These are phyloP conservation scores for Chinchilla lanigera DNA, from an alignment of 2,113 vertebrate species.

Conservation along the genomic window DNA sequence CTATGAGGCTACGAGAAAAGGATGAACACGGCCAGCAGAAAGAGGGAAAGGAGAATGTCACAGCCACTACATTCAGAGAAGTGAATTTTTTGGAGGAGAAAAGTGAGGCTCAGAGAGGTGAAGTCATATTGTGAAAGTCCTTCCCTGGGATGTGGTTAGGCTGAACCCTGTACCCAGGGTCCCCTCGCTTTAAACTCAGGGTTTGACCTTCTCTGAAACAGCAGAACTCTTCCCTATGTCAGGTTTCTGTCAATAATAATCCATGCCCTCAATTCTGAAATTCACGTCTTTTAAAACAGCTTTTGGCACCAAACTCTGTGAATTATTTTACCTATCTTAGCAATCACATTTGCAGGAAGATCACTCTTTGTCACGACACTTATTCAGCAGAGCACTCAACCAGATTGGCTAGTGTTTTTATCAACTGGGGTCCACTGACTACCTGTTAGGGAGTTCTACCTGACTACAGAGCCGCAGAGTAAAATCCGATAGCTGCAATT, in stretches of 20 bases:
- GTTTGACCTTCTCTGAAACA: neutral
- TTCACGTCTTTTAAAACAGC: neutral
- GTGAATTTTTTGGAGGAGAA: neutral
- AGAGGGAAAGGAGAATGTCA: neutral
- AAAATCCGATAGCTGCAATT: neutral
- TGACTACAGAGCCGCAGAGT: neutral
- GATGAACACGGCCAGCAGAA: neutral
- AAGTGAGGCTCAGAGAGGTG: neutral
- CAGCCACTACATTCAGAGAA: neutral
- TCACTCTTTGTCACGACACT: neutral
- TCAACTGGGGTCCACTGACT: neutral
- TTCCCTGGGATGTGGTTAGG: neutral
- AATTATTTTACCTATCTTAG: neutral
- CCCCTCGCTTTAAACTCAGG: neutral
- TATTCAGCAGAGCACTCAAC: neutral
- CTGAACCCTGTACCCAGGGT: neutral
- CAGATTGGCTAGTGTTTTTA: neutral
- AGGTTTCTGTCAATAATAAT: neutral
- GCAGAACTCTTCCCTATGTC: neutral
- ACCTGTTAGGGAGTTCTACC: neutral
- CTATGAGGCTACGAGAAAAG: neutral
- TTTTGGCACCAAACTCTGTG: neutral
- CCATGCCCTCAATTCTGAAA: neutral
- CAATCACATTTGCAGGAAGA: constrained; percentile 26
- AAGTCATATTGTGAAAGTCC: neutral